Evolutionary conservation across 2,888 invertebrate genomes (phyloP).

Genomic region (Cremastinae sp.): DNA sequence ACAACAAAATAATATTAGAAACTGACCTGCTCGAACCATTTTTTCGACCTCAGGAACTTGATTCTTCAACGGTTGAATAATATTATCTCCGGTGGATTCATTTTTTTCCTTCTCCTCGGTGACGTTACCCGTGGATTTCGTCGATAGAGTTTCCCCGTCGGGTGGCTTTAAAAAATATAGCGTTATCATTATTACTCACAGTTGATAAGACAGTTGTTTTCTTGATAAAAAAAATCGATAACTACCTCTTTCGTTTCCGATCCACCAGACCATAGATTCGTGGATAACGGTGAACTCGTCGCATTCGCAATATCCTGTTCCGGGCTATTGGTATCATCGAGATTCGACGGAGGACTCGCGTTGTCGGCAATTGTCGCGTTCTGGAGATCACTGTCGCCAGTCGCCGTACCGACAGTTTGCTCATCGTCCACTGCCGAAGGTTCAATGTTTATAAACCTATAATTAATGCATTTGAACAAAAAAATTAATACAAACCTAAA

Average conservation of each 20-base stretch:
- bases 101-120: constrained; percentile 64
- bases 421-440: constrained; percentile 84
- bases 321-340: constrained; percentile 66
- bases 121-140: constrained; percentile 63
- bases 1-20: background rate
- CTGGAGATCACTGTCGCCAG: constrained; percentile 77
- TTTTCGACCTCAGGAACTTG: constrained; percentile 83
- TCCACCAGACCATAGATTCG: constrained; percentile 72
- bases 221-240: constrained; percentile 17
- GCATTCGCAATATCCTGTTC: constrained; percentile 72
- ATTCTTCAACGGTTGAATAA: constrained; percentile 77
- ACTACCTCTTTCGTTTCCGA: constrained; percentile 60
- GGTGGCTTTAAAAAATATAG: constrained; percentile 36
- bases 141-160: constrained; percentile 39
- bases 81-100: constrained; percentile 66
- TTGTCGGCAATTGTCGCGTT: constrained; percentile 74
- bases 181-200: background rate
- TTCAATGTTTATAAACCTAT: constrained; percentile 86
- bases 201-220: constrained; percentile 59
- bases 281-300: constrained; percentile 71
- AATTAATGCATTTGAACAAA: too few species aligned
- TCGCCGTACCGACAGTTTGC: constrained; percentile 78
- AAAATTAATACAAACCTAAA: too few species aligned
- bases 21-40: constrained; percentile 83
- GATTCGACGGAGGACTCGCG: constrained; percentile 79